A percentile compares a stretch with the other conserved stretches of the same genome.
Conservation (phyloP, 2,113 vertebrate species). For the Rhinopomastus cyanomelas region DNA sequence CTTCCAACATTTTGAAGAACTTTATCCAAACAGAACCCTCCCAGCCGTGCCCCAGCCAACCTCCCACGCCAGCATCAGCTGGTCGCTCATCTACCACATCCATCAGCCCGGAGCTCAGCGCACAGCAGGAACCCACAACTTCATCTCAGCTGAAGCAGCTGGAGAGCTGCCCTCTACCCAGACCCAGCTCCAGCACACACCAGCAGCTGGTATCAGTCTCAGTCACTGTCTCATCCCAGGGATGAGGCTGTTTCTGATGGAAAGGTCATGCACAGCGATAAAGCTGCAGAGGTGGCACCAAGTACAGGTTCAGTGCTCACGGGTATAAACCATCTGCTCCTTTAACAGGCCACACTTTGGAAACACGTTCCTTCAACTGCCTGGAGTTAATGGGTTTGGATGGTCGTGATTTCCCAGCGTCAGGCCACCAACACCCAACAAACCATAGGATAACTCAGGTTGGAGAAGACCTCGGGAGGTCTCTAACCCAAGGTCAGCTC, state of each 20-base stretch:
- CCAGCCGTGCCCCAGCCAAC: background rate
- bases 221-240: too few species aligned
- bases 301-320: background rate
- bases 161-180: background rate
- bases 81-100: rapidly evolving
- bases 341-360: background rate
- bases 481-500: background rate
- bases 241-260: background rate
- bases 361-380: background rate
- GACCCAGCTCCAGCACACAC: rapidly evolving
- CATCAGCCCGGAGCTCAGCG: background rate
- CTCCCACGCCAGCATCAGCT: rapidly evolving
- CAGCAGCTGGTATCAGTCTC: too few species aligned
- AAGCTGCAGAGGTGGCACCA: background rate
- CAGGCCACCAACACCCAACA: background rate
- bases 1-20: background rate
- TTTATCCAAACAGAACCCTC: background rate
- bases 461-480: background rate
- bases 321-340: background rate
- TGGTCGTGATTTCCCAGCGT: background rate
- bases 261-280: background rate
- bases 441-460: too few species aligned
- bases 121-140: rapidly evolving
- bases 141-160: background rate
- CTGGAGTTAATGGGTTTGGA: background rate